Evolutionary conservation across 2,797 vertebrate genomes (phyloP).

Genomic region (Geotria australis): DNA sequence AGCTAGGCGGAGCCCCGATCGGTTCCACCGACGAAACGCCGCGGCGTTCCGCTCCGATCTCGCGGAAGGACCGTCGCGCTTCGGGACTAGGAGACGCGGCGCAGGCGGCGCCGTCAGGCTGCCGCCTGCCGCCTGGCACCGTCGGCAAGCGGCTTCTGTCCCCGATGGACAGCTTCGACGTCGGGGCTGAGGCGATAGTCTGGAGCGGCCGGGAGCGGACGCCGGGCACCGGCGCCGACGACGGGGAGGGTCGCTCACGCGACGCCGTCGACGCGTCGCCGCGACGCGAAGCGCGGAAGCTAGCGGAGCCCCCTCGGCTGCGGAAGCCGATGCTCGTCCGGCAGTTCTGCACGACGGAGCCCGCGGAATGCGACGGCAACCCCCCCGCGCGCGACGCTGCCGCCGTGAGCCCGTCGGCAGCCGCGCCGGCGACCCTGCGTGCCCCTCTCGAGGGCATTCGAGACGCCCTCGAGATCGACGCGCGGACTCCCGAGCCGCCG

Average conservation of each 20-base stretch:
- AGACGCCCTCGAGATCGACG: too few species aligned
- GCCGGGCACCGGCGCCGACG: constrained; percentile 71
- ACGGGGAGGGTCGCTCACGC: background rate
- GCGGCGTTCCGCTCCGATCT: too few species aligned
- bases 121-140: constrained; percentile 27
- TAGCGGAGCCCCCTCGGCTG: background rate
- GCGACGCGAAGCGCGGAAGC: background rate
- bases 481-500: background rate
- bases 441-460: constrained; percentile 5
- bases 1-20: constrained; percentile 7
- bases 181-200: too few species aligned
- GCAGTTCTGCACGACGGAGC: background rate
- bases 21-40: constrained; percentile 1
- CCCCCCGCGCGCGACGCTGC: constrained; percentile 23
- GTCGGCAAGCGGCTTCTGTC: constrained; percentile 91
- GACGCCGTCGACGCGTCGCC: background rate
- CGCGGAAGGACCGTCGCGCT: too few species aligned
- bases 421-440: constrained; percentile 9
- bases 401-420: constrained; percentile 2
- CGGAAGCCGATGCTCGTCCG: background rate
- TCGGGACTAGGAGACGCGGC: too few species aligned
- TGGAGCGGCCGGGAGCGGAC: constrained; percentile 91
- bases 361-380: background rate
- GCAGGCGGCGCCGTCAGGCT: constrained; percentile 7
- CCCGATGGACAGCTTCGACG: constrained; percentile 78